phyloP scores from a whole-genome alignment of 2,888 invertebrate species.

The Ptychoptera contaminata region DNA sequence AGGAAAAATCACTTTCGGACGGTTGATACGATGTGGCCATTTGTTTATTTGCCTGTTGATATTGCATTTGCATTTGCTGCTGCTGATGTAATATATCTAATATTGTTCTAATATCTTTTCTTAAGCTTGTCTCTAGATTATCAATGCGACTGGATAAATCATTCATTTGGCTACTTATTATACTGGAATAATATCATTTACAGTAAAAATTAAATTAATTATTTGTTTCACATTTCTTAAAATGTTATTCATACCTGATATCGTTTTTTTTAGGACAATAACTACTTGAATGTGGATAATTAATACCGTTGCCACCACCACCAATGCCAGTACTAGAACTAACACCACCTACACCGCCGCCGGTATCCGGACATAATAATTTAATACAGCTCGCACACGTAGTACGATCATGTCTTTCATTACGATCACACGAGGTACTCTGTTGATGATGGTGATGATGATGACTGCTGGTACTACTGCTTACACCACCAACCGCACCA shows the following conservation, averaged over 20 bases:
- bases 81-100: slow-evolving; percentile 19
- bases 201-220: no score
- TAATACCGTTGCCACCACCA: not conserved
- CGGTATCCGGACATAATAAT: not conserved
- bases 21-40: slow-evolving; percentile 18
- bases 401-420: slow-evolving; percentile 1
- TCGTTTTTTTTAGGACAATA: slow-evolving; percentile 14
- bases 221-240: not conserved
- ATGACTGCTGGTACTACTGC: not conserved
- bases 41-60: slow-evolving; percentile 9
- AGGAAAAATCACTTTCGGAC: slow-evolving; percentile 22
- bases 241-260: slow-evolving; percentile 12
- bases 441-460: not conserved
- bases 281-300: slow-evolving; percentile 9
- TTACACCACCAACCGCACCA: not conserved
- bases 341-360: not conserved
- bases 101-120: slow-evolving; percentile 19
- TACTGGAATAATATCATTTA: slow-evolving; percentile 10
- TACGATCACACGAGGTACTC: not conserved
- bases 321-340: not conserved
- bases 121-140: slow-evolving; percentile 17
- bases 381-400: slow-evolving; percentile 1
- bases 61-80: slow-evolving; percentile 17
- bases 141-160: slow-evolving; percentile 18
- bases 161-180: slow-evolving; percentile 17